These are phyloP conservation scores for Numida meleagris DNA, from an alignment of 2,113 vertebrate genomes.

Conservation along the genomic window DNA sequence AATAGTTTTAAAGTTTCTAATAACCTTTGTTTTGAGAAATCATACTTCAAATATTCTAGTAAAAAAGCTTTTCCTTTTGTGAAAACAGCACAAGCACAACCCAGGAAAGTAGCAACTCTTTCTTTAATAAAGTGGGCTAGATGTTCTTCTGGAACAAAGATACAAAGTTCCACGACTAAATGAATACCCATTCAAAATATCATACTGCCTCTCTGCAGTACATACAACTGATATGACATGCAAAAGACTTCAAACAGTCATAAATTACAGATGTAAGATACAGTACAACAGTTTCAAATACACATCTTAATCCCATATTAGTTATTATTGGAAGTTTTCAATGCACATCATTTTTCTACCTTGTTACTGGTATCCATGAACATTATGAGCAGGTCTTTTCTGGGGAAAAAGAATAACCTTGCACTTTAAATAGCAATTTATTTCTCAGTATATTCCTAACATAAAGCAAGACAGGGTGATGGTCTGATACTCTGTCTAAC, in stretches of 20 bases:
- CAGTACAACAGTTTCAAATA: constrained; percentile 8
- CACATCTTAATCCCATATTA: neutral
- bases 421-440: neutral
- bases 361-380: neutral
- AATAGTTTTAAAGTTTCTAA: neutral
- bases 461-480: constrained; percentile 9
- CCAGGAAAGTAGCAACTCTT: neutral
- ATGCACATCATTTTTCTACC: neutral
- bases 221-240: neutral
- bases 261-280: constrained; percentile 19
- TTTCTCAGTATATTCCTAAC: neutral
- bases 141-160: constrained; percentile 44
- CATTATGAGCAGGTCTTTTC: constrained; percentile 3
- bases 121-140: constrained; percentile 62
- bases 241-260: constrained; percentile 12
- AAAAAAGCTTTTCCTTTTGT: neutral
- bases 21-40: neutral
- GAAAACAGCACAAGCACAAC: neutral
- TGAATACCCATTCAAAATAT: constrained; percentile 28
- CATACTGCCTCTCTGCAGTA: constrained; percentile 36
- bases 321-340: constrained; percentile 2
- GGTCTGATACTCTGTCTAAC: neutral
- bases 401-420: neutral
- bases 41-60: neutral
- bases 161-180: constrained; percentile 51